Percentiles rank a stretch among this genome's conserved stretches.
Conservation (phyloP, 2,888 invertebrate species). For the Agrotis puta region DNA sequence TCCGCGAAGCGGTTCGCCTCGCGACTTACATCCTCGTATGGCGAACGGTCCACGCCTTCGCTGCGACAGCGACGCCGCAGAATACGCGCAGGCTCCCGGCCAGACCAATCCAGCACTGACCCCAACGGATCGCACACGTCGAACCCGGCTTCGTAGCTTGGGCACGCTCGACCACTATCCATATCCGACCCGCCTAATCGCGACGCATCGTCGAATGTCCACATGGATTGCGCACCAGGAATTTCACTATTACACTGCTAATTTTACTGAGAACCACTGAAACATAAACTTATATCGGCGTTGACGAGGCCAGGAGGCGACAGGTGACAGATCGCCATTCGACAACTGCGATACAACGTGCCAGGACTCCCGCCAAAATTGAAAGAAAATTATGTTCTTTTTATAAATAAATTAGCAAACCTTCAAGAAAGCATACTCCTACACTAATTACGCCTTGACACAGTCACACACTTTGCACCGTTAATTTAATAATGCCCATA, state of each 20-base stretch:
- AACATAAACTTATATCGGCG: conserved; percentile 81
- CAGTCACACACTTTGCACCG: conserved; percentile 57
- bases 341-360: conserved; percentile 80
- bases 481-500: conserved; percentile 64
- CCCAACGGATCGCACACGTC: conserved; percentile 87
- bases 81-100: conserved; percentile 84
- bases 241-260: conserved; percentile 85
- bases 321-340: conserved; percentile 84
- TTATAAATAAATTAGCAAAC: conserved; percentile 72
- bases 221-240: conserved; percentile 82
- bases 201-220: conserved; percentile 85
- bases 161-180: conserved; percentile 87
- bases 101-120: conserved; percentile 84
- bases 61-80: conserved; percentile 88
- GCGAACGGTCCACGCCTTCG: conserved; percentile 88
- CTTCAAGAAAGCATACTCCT: conserved; percentile 65
- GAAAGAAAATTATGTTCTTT: conserved; percentile 78
- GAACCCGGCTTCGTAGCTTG: conserved; percentile 87
- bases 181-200: conserved; percentile 83
- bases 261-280: conserved; percentile 83
- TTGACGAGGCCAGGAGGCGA: conserved; percentile 82
- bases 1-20: conserved; percentile 80
- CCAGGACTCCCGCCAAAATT: conserved; percentile 88
- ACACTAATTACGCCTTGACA: conserved; percentile 55
- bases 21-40: conserved; percentile 86